A percentile compares a stretch with the other conserved stretches of the same genome.
These are phyloP conservation scores for Aporrectodea caliginosa DNA, from an alignment of 1,140 invertebrate species.

Conservation along the genomic window DNA sequence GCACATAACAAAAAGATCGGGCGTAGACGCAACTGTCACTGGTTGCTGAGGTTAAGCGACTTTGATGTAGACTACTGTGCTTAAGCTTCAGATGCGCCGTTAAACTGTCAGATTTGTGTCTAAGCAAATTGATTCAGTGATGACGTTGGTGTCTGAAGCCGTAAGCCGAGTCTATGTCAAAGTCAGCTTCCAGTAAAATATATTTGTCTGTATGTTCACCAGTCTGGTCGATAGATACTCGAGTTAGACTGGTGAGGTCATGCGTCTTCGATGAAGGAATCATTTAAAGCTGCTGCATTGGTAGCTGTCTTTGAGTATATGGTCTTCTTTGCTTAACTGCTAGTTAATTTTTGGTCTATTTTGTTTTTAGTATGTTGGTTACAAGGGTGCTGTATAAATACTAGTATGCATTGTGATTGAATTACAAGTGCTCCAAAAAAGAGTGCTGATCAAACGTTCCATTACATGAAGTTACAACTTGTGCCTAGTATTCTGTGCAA, in stretches of 20 bases:
- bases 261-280: neutral
- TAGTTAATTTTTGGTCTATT: neutral
- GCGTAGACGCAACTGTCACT: slow-evolving; percentile 54
- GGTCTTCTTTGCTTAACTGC: too few relatives aligned
- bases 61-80: neutral
- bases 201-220: too few relatives aligned
- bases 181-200: too few relatives aligned
- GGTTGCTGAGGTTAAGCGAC: slow-evolving; percentile 64
- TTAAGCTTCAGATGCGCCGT: neutral
- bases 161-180: neutral
- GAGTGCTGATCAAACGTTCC: neutral
- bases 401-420: neutral
- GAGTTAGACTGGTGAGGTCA: neutral
- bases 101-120: neutral
- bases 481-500: too few relatives aligned
- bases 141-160: neutral
- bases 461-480: neutral
- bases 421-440: neutral
- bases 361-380: neutral
- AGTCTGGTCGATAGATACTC: neutral
- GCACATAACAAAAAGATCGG: slow-evolving; percentile 60
- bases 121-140: neutral
- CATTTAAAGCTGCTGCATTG: neutral
- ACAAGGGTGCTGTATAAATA: neutral
- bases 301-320: neutral